phyloP scores from a whole-genome alignment of 2,888 invertebrate genomes.

The Exocentrus adspersus region DNA sequence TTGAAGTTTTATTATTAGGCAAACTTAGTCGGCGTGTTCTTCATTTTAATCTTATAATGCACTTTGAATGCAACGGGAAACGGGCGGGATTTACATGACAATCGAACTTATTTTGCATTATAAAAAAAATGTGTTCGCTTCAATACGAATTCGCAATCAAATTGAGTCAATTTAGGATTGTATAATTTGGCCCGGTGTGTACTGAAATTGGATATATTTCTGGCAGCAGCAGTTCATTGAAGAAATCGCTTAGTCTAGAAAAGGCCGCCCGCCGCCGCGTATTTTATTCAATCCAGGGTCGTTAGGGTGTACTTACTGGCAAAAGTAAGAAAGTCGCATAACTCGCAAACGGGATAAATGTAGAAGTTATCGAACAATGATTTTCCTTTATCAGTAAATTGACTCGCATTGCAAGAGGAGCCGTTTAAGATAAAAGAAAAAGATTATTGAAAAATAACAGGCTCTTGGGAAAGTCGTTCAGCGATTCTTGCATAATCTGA shows the following conservation, averaged over 20 bases:
- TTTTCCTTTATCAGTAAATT: conserved; percentile 47
- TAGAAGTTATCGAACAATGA: conserved; percentile 45
- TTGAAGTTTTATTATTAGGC: background rate
- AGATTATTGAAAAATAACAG: conserved; percentile 50
- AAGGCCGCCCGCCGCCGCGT: background rate
- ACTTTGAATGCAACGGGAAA: background rate
- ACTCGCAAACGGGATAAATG: conserved; percentile 18
- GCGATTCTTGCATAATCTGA: conserved; percentile 45
- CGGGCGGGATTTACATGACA: background rate
- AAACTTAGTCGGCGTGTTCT: background rate
- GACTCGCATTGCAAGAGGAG: conserved; percentile 45
- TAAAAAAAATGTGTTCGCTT: too few species aligned
- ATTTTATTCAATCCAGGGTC: background rate
- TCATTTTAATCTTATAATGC: conserved; percentile 3
- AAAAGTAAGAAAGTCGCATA: conserved; percentile 2
- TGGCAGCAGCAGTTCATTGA: background rate
- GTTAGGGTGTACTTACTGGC: background rate
- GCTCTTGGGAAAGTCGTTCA: conserved; percentile 40
- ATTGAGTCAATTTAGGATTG: too few species aligned
- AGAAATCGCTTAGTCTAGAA: background rate
- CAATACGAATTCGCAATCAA: too few species aligned
- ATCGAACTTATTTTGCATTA: too few species aligned
- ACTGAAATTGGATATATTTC: background rate
- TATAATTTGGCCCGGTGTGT: background rate
- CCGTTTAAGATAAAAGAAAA: conserved; percentile 46